These are phyloP conservation scores for Condylostylus longicornis DNA, from an alignment of 1,140 invertebrate genomes.

Conservation along the genomic window DNA sequence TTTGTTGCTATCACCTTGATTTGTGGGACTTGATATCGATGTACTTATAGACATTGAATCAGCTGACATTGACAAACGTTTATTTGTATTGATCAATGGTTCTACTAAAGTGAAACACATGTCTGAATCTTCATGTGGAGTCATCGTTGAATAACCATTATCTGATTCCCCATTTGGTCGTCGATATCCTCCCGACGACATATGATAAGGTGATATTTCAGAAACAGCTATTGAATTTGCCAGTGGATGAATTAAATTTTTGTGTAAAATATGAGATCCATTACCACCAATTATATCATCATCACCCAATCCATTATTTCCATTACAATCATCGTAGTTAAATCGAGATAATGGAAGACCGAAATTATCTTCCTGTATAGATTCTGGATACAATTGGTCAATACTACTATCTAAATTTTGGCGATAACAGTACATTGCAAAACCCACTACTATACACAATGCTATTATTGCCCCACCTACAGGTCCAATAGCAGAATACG, in stretches of 20 bases:
- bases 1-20: conserved; percentile 17
- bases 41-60: conserved; percentile 45
- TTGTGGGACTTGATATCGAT: conserved; percentile 36
- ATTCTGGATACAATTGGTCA: conserved; percentile 36
- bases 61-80: conserved; percentile 38
- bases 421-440: conserved; percentile 48
- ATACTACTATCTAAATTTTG: conserved; percentile 41
- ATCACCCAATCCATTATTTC: conserved; percentile 15
- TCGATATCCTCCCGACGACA: conserved; percentile 60
- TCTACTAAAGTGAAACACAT: conserved; percentile 54
- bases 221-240: conserved; percentile 30
- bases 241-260: conserved; percentile 22
- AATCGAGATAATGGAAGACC: conserved; percentile 27
- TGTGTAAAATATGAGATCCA: conserved; percentile 19
- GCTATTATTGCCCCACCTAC: conserved; percentile 45
- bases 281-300: conserved; percentile 24
- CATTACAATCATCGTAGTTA: conserved; percentile 27
- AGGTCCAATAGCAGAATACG: conserved; percentile 45
- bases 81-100: conserved; percentile 39
- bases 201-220: conserved; percentile 72
- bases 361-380: conserved; percentile 34
- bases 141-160: conserved; percentile 92
- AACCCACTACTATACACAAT: conserved; percentile 42
- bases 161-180: conserved; percentile 74
- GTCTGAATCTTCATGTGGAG: conserved; percentile 72